Percentiles rank a stretch among this genome's conserved stretches.
Conservation (phyloP, 1,140 invertebrate species). For the Marisa cornuarietis region DNA sequence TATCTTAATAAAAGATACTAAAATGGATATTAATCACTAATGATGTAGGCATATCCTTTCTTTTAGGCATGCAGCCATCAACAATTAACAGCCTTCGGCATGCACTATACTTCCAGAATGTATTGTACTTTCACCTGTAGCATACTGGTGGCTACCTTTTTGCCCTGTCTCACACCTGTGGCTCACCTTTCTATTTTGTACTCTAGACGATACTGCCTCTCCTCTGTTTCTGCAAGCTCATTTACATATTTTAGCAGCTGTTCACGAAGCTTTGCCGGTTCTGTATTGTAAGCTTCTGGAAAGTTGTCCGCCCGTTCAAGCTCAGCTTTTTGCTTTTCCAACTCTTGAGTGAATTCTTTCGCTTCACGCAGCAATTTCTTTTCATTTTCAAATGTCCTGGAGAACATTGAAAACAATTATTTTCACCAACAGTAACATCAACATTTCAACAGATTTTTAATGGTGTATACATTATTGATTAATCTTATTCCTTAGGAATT, state of each 20-base stretch:
- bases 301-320: constrained; percentile 64
- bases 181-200: constrained; percentile 64
- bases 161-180: background rate
- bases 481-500: too few species aligned
- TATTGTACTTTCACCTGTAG: too few species aligned
- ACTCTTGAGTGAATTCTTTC: constrained; percentile 51
- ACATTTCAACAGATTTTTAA: too few species aligned
- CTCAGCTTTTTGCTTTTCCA: constrained; percentile 57
- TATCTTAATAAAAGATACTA: too few species aligned
- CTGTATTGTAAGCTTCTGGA: constrained; percentile 62
- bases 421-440: background rate
- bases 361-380: constrained; percentile 52
- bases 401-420: background rate
- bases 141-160: too few species aligned
- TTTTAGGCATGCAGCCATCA: too few species aligned
- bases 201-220: constrained; percentile 62
- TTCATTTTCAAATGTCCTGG: constrained; percentile 61
- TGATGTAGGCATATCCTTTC: too few species aligned
- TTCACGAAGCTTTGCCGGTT: constrained; percentile 61
- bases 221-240: constrained; percentile 60
- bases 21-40: too few species aligned
- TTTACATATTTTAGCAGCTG: constrained; percentile 63
- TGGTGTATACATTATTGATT: too few species aligned
- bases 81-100: too few species aligned
- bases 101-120: too few species aligned